Base-by-base conservation (phyloP, 2,113 vertebrate species). In the Scortum barcoo region DNA sequence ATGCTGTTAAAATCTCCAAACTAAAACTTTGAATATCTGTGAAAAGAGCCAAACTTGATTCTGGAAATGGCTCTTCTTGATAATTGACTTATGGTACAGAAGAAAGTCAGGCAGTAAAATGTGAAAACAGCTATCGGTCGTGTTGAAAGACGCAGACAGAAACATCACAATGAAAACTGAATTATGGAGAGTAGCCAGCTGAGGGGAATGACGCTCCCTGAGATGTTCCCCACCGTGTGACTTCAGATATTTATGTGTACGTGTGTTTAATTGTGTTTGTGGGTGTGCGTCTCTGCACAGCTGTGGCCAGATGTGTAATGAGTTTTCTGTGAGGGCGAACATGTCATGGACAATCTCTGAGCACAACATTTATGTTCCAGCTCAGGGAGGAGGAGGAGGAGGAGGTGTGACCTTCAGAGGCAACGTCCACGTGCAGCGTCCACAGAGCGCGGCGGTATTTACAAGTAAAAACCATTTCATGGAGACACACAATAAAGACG, bases 241-340 rank as follows among this genome's bases (percentile, higher is more conserved):
- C 46, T 50, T 19, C 10, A 72, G 68, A 48, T 57, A 2, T 72
- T 51, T 67, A 42, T 74, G 36, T n/a, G 48, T 58, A 42, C 7
- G 48, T 38, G 50, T 24, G 62, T 74, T 70, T 61, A 57, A 62
- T 44, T 82, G 40, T 2, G 40, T 51, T 53, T 68, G 76, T 33
- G 71, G 30, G 22, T 24, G 57, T 67, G 50, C 33, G 19, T 63
- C 50, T 28, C 19, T 53, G 71, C 56, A 50, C 56, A 84, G 80
- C 83, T 82, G 78, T 62, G 60, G 54, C 62, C 85, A 84, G 76
- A 84, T 76, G 83, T 76, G 38, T 82, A 67, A 86, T n/a, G 72
- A 26, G 42, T 50, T 83, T 82, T 78, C 72, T n/a, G 10, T 65
- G 19, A 82, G 42, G 72, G 13, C 66, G 46, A 71, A 83, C 9